Conservation (phyloP, 2,888 invertebrate genomes). For the Creontiades dilutus region DNA sequence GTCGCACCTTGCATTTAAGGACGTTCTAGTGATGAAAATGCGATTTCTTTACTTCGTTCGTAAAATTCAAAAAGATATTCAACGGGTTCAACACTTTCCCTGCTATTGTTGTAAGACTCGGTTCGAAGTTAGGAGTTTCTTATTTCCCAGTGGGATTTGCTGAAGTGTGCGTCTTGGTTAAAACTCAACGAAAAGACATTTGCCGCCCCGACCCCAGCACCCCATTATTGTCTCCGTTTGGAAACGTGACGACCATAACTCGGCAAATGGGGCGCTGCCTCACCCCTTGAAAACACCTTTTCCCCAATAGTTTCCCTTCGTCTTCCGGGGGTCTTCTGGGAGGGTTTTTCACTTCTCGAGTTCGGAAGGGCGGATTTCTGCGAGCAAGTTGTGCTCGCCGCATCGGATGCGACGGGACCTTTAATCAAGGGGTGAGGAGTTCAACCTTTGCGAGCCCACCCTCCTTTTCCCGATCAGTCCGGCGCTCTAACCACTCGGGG, state of each 20-base stretch:
- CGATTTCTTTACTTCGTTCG: too few relatives aligned
- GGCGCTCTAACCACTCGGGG: background rate
- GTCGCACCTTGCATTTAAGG: too few relatives aligned
- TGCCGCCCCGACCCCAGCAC: background rate
- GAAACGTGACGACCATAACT: slow-evolving; percentile 36
- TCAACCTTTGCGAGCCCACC: background rate
- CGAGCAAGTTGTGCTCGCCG: background rate
- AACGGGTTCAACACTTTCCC: too few relatives aligned
- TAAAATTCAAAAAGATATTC: too few relatives aligned
- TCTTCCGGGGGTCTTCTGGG: background rate
- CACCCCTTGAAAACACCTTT: background rate
- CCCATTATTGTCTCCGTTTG: slow-evolving; percentile 7
- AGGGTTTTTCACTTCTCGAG: background rate
- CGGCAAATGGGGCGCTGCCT: background rate
- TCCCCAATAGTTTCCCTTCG: background rate
- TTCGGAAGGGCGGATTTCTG: background rate
- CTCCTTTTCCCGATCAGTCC: background rate
- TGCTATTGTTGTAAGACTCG: too few relatives aligned
- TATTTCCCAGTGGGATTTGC: background rate
- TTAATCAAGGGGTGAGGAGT: slow-evolving; percentile 31
- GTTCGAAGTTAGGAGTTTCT: background rate
- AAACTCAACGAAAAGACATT: background rate
- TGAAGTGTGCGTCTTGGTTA: background rate
- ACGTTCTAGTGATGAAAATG: too few relatives aligned
- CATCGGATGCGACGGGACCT: background rate